Percentiles rank a stretch among this genome's conserved stretches.
Conservation (phyloP, 2,888 invertebrate genomes). For the Acheta domesticus region DNA sequence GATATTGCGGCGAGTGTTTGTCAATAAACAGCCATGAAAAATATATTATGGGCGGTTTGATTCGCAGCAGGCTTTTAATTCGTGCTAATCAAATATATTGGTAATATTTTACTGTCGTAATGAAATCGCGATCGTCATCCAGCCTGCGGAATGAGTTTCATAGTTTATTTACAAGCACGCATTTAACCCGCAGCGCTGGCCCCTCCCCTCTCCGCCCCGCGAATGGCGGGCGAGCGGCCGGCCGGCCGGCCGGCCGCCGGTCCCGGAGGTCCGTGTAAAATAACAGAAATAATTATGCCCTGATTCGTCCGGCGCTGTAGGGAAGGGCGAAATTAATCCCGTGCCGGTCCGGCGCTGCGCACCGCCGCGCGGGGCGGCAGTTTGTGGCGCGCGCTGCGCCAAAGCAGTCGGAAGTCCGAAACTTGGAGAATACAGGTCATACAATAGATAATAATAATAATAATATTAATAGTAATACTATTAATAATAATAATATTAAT, state of each 20-base stretch:
- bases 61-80: constrained; percentile 18
- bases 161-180: not conserved
- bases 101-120: constrained; percentile 2
- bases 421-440: too few species aligned
- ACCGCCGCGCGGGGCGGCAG: too few species aligned
- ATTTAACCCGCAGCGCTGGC: not conserved
- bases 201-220: too few species aligned
- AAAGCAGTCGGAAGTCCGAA: too few species aligned
- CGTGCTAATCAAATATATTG: constrained; percentile 5
- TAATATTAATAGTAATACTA: too few species aligned
- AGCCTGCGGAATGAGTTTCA: not conserved
- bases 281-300: not conserved
- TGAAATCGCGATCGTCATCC: not conserved
- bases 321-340: too few species aligned
- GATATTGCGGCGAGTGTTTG: not conserved
- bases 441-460: too few species aligned
- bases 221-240: not conserved
- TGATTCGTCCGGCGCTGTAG: too few species aligned
- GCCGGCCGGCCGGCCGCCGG: too few species aligned
- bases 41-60: constrained; percentile 9
- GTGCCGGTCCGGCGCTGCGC: too few species aligned
- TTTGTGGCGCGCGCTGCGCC: too few species aligned
- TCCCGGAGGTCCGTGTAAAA: not conserved
- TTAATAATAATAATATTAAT: too few species aligned
- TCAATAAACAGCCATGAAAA: constrained; percentile 10